Evolutionary conservation across 2,113 vertebrate species (phyloP), one percentile per base, ranked within the genome.

Genomic region (Hylia prasina): DNA sequence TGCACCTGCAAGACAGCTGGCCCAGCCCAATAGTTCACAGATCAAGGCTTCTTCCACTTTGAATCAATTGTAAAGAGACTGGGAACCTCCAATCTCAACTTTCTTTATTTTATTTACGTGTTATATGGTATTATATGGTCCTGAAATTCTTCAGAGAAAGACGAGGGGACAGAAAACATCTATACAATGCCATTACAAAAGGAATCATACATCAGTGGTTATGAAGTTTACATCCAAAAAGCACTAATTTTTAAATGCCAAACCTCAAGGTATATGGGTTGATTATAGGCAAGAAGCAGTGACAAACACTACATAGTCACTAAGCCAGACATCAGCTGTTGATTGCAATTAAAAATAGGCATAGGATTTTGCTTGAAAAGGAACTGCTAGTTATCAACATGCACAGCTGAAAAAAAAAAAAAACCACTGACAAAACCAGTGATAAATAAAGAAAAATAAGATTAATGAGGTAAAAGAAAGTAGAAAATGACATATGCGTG

Each of bases 401-500:
- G 0, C 14, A 28, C 3, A 47, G 9, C 19, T 35, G 10, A 16
- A 11, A 61, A 28, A 25, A 25, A 4, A 7, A 1, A 3, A 7
- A 58, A n/a, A 14, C 7, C 23, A 70, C 16, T 10, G 37, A 71
- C 5, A 83, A 87, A 79, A 14, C 1, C 8, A 70, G 13, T 27
- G 10, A 65, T 11, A 54, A 64, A 70, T 28, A 33, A 83, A 61
- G 15, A 65, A 54, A 54, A 80, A 44, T 2, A 0, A 50, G 40
- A 82, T 20, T 65, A 27, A 23, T 47, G 11, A 60, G 6, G 21
- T 20, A 61, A 56, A 69, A 66, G 5, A 27, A 39, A 37, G 20
- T 13, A 24, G 5, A 39, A 84, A 51, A 53, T 8, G 0, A 44
- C n/a, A 78, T 9, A 44, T 0, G 0, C 14, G 33, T 12, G 6